Evolutionary conservation across 2,113 vertebrate genomes (phyloP).

Genomic region (Rana temporaria): DNA sequence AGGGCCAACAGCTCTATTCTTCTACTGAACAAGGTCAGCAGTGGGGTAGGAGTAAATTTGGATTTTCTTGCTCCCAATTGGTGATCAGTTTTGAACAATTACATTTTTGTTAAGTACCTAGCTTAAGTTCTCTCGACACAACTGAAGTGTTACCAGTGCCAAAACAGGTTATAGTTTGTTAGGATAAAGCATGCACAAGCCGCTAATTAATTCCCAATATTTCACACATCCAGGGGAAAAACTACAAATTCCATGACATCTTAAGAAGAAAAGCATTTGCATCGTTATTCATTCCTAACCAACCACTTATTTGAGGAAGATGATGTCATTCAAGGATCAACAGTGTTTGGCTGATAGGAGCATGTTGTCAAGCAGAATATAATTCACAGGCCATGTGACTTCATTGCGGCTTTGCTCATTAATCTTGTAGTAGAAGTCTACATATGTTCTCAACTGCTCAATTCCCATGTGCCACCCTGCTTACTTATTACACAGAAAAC

Average conservation of each 20-base stretch:
- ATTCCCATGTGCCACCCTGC: conserved; percentile 4
- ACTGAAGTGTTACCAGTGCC: background rate
- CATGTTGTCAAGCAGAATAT: conserved; percentile 40
- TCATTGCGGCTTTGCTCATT: conserved; percentile 37
- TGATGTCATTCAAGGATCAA: conserved; percentile 26
- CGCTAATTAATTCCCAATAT: conserved; percentile 17
- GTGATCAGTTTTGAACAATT: background rate
- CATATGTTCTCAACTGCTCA: conserved; percentile 14
- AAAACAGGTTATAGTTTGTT: background rate
- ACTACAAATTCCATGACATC: conserved; percentile 4
- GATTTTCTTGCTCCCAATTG: background rate
- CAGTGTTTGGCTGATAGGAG: conserved; percentile 18
- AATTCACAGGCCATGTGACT: conserved; percentile 24
- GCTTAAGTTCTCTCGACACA: background rate
- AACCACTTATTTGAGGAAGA: conserved; percentile 36
- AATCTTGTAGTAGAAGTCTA: conserved; percentile 36
- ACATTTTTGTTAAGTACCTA: background rate
- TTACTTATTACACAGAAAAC: conserved; percentile 1
- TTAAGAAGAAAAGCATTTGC: background rate
- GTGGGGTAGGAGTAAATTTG: too few species aligned
- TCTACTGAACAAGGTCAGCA: too few species aligned
- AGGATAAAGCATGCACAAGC: background rate
- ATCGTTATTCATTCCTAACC: conserved; percentile 7
- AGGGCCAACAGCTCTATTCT: background rate
- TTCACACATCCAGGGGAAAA: background rate